Percentiles rank a stretch among this genome's conserved stretches.
Evolutionary conservation across 2,797 vertebrate species (phyloP).

Genomic region (Schizopygopsis pylzovi): DNA sequence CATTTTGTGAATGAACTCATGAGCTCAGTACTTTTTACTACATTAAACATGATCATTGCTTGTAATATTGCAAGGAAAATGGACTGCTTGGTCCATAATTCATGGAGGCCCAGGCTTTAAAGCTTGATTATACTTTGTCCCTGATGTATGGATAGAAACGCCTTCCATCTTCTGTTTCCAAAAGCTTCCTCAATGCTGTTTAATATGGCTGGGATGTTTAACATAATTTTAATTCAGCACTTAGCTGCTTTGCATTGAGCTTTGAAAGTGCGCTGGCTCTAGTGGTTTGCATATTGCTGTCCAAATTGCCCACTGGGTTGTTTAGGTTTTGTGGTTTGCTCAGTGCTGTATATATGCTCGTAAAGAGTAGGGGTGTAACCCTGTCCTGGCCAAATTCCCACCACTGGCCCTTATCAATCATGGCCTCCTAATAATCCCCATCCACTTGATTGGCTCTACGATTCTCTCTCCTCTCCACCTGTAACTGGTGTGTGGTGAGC

Average conservation of each 20-base stretch:
- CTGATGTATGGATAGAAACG: no score
- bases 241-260: slow-evolving; percentile 7
- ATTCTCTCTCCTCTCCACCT: no score
- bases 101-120: neutral
- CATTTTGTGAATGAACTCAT: neutral
- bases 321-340: neutral
- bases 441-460: no score
- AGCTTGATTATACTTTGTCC: no score
- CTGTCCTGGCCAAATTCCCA: no score
- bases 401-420: no score
- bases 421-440: no score
- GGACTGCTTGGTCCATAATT: neutral
- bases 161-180: neutral
- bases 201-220: neutral
- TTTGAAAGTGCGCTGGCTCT: neutral
- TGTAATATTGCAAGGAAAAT: neutral
- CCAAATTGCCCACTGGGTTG: neutral
- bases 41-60: no score
- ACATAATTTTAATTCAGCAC: slow-evolving; percentile 20
- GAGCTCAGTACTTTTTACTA: neutral
- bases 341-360: neutral
- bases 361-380: no score
- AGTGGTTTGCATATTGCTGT: slow-evolving; percentile 6
- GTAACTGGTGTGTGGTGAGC: no score
- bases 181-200: neutral